phyloP scores from a whole-genome alignment of 2,888 invertebrate genomes.

The Eupithecia subfuscata region DNA sequence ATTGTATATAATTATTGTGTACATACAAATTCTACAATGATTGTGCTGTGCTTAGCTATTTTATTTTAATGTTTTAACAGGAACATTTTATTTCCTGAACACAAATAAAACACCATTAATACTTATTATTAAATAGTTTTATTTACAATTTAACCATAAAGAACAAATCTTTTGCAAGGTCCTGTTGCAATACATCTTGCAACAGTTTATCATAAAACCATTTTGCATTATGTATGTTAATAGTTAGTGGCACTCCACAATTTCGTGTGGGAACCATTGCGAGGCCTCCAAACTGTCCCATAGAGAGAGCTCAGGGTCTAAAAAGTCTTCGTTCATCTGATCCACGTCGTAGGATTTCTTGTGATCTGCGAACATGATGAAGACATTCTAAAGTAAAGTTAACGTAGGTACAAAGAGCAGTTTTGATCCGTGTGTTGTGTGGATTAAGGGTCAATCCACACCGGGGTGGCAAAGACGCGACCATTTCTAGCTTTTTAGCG shows the following conservation, averaged over 20 bases:
- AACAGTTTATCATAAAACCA: not conserved
- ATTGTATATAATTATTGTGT: not conserved
- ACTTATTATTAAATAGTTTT: not conserved
- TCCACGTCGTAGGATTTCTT: constrained; percentile 89
- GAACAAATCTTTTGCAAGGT: not conserved
- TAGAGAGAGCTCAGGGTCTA: constrained; percentile 89
- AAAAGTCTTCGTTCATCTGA: constrained; percentile 89
- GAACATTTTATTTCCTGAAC: not conserved
- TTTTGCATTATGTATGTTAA: not conserved
- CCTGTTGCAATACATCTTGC: not conserved
- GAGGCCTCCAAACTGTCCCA: constrained; percentile 93
- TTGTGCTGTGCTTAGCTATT: not conserved
- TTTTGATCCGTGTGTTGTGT: not conserved
- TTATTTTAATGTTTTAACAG: not conserved
- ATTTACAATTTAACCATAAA: not conserved
- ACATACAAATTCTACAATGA: not conserved
- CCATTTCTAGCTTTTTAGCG: no score
- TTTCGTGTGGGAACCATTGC: constrained; percentile 92
- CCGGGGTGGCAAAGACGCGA: no score
- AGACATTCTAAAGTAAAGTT: not conserved
- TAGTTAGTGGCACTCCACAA: constrained; percentile 79
- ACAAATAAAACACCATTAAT: not conserved
- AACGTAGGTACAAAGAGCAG: not conserved
- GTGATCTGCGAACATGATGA: constrained; percentile 83
- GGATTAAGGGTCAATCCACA: no score